Base-by-base conservation (phyloP, 2,888 invertebrate species). In the Synergus gifuensis region DNA sequence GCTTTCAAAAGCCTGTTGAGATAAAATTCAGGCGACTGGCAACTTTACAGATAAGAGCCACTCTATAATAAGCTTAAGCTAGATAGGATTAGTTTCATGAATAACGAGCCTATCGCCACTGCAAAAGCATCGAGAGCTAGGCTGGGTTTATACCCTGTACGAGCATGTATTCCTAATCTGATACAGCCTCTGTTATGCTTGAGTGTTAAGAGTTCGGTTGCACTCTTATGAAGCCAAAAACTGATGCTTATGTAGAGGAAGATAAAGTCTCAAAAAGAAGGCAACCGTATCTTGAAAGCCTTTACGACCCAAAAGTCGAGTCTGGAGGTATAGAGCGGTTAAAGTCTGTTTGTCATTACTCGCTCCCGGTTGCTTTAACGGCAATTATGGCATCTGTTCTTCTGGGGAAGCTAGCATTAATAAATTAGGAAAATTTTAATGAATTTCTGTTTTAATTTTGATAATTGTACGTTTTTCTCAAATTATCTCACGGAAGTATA, bases 61-160 rank as follows among this genome's bases (percentile, higher is more conserved):
- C 22, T 60, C 22, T 60, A 60, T 60, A 60, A 60, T 60, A 60
- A 22, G 60, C 60, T 60, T 60, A 60, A 22, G 22, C 60, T 22
- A 11, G 22, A 60, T 60, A 3, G 60, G 60, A 60, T 60, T 60
- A 60, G 60, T 22, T 60, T 60, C 28, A 28, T 28, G 60, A 60
- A 60, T 12, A 22, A 22, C 60, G 22, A 60, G 80, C 76, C 78
- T 78, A 76, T 78, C 80, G 76, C 54, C 80, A 66, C 77, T 46
- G 60, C 67, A 40, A 60, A 60, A 60, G 22, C 60, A 22, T 60
- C 60, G 60, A 60, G 12, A 22, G 11, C 60, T 18, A 18, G 58
- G 18, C 18, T 16, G 9, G 11, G 58, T 58, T 58, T 58, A 60
- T n/a, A 60, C 12, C 11, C 58, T 22, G 60, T 12, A 60, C 60